phyloP scores from a whole-genome alignment of 2,797 vertebrate genomes.

The Botia kubotai region DNA sequence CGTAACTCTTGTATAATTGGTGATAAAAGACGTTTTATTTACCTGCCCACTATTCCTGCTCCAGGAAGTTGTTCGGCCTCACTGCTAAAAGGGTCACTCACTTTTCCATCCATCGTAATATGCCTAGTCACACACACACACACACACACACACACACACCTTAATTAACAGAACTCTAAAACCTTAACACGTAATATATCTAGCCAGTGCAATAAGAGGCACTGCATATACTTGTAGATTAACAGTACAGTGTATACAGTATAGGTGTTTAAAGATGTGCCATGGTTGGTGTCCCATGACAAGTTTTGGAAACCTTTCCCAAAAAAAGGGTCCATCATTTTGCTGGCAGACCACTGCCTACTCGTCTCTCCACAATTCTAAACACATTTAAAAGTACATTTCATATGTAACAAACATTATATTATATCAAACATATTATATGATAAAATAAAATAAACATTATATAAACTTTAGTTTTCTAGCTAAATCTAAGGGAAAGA shows the following conservation, averaged over 20 bases:
- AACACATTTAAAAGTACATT: no score
- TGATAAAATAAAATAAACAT: no score
- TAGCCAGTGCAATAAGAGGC: neutral
- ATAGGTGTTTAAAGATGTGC: neutral
- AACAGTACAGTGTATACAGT: neutral
- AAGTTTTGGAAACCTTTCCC: no score
- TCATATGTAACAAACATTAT: no score
- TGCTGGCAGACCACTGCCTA: no score
- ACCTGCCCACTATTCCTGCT: conserved; percentile 75
- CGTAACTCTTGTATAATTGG: no score
- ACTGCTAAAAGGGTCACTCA: conserved; percentile 75
- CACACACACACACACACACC: conserved; percentile 41
- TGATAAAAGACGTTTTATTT: neutral
- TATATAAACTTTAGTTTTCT: neutral
- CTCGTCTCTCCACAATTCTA: no score
- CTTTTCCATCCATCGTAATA: conserved; percentile 79
- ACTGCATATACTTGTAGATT: neutral
- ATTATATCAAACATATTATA: no score
- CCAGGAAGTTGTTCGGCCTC: conserved; percentile 76
- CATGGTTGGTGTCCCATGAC: no score
- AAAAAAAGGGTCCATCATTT: no score
- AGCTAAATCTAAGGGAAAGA: neutral
- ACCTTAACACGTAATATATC: neutral
- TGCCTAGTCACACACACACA: conserved; percentile 70
- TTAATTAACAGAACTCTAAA: neutral